Conservation (phyloP, 2,888 invertebrate species). For the Siphonodentalium dalli region DNA sequence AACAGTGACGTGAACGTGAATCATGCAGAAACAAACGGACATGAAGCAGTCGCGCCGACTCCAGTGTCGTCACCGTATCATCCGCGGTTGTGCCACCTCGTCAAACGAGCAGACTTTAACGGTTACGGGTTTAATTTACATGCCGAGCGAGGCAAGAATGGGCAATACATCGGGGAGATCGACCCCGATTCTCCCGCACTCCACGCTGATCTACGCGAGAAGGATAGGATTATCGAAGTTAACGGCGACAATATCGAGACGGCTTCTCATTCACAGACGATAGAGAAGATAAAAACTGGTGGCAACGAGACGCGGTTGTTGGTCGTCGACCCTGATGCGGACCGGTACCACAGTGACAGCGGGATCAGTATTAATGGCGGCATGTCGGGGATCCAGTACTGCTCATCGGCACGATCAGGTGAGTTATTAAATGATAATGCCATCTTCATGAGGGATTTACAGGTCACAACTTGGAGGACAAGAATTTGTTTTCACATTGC, state of each 20-base stretch:
- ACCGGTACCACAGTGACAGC: conserved; percentile 74
- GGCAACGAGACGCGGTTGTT: conserved; percentile 84
- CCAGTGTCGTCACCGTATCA: conserved; percentile 17
- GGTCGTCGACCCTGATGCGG: conserved; percentile 80
- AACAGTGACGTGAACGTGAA: not conserved
- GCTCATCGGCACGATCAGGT: conserved; percentile 19
- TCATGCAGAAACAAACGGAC: not conserved
- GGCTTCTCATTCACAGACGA: conserved; percentile 90
- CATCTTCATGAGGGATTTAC: no score
- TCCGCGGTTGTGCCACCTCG: conserved; percentile 80
- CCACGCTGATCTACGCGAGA: conserved; percentile 74
- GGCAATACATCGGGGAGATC: conserved; percentile 95
- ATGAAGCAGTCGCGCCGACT: not conserved
- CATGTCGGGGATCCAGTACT: conserved; percentile 35
- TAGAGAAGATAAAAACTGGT: conserved; percentile 87
- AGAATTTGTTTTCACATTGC: no score
- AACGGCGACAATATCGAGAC: conserved; percentile 88
- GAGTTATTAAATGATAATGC: not conserved
- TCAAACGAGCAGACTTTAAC: conserved; percentile 87
- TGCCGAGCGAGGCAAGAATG: conserved; percentile 92
- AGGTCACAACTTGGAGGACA: no score
- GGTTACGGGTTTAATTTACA: conserved; percentile 99
- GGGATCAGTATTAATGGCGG: conserved; percentile 57
- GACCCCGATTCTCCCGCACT: conserved; percentile 72
- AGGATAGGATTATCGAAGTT: conserved; percentile 80